Percentiles rank a stretch among this genome's conserved stretches.
These are phyloP conservation scores for Camponotus vicinus DNA, from an alignment of 1,140 invertebrate species.

Conservation along the genomic window DNA sequence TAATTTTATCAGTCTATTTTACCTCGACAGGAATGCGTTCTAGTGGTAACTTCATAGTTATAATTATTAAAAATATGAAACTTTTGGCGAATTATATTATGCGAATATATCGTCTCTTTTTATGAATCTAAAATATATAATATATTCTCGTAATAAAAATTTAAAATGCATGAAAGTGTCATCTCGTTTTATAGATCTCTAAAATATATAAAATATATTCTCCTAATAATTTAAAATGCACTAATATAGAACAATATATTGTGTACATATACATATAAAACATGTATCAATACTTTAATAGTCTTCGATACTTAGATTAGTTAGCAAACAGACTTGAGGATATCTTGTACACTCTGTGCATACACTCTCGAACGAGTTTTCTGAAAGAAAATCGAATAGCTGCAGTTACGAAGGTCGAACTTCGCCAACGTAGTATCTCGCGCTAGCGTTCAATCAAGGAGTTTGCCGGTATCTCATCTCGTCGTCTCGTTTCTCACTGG, in stretches of 20 bases:
- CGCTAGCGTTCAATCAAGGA: conserved; percentile 30
- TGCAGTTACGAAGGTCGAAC: not conserved
- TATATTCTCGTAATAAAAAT: not conserved
- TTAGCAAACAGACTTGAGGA: not conserved
- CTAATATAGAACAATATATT: not conserved
- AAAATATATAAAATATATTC: not conserved
- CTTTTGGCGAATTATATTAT: not conserved
- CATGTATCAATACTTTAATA: not conserved
- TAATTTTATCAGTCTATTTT: not conserved
- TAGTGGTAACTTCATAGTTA: not conserved
- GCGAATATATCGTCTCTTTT: not conserved
- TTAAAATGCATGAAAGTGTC: not conserved
- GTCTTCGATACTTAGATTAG: not conserved
- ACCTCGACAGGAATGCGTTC: not conserved
- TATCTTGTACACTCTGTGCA: conserved; percentile 1
- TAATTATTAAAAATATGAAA: not conserved
- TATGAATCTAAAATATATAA: conserved; percentile 3
- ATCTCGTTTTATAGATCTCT: not conserved
- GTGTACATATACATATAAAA: no score
- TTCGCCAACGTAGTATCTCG: conserved; percentile 9
- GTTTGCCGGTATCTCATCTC: conserved; percentile 30
- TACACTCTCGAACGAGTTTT: not conserved
- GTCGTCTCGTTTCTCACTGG: conserved; percentile 32
- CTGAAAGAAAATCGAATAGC: conserved; percentile 37
- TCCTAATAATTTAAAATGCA: not conserved